Conservation (phyloP, 2,888 invertebrate genomes). For the Pristionchus mayeri region DNA sequence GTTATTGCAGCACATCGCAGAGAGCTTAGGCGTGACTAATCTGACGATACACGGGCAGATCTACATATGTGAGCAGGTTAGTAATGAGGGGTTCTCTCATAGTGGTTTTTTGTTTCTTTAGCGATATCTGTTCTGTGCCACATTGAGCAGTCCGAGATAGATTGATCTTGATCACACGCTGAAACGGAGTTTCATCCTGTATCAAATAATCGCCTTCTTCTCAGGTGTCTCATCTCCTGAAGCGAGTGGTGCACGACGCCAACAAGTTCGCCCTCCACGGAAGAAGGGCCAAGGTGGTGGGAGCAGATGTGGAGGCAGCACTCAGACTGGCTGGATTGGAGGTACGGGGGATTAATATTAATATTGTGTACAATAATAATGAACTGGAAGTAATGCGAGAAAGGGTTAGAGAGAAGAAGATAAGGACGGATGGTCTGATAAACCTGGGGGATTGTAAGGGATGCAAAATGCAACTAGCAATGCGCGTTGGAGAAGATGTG, state of each 20-base stretch:
- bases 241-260: constrained; percentile 55
- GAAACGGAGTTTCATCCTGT: background rate
- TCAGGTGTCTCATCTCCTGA: constrained; percentile 50
- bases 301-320: constrained; percentile 51
- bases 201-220: background rate
- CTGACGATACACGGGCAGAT: constrained; percentile 52
- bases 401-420: too few species aligned
- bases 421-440: too few species aligned
- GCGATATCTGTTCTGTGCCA: background rate
- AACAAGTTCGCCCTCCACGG: constrained; percentile 59
- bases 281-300: constrained; percentile 52
- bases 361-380: too few species aligned
- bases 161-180: background rate
- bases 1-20: constrained; percentile 54
- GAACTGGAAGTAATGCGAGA: too few species aligned
- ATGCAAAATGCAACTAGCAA: too few species aligned
- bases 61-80: constrained; percentile 52
- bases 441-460: too few species aligned
- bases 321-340: constrained; percentile 45
- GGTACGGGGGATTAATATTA: background rate
- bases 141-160: too few species aligned
- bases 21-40: constrained; percentile 55
- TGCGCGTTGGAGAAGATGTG: too few species aligned
- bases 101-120: background rate
- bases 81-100: background rate